Evolutionary conservation across 2,888 invertebrate genomes (phyloP), one percentile per base, ranked within the genome.

Genomic region (Amaurobius ferox): DNA sequence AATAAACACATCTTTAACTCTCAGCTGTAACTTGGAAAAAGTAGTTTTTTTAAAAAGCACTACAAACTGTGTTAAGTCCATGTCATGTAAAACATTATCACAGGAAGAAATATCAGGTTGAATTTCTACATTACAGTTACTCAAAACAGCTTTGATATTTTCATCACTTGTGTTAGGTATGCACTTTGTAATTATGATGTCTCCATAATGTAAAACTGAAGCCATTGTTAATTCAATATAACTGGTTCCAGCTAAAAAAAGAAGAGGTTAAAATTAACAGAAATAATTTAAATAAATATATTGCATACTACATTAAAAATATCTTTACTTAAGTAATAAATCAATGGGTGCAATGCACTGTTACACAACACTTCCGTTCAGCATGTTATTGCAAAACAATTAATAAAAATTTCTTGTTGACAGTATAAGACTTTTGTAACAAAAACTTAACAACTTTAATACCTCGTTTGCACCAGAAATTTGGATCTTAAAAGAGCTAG

Each of bases 1-100:
- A 30, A 29, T 32, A 61, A 77, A 72, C 5, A 28, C 11, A 26
- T 62, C 35, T 11, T 48, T 32, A 23, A 29, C 16, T 67, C 66
- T 77, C 11, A 85, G 23, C 19, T 61, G 29, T 9, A 72, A 26
- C 67, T 72, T 77, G 11, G 23, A 5, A 40, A 67, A 77, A 19
- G 7, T 11, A 26, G n/a, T 40, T 55, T 40, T 40, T 30, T 77
- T 66, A 13, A 85, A 72, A 39, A 77, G 72, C 6, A 85, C 72
- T 16, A 85, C 23, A 30, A 71, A 73, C n/a, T 7, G 23, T 26
- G 19, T 44, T 28, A 19, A 32, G n/a, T 11, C 6, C 23, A 66
- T 9, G 1, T 30, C 9, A 16, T 26, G 64, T 1, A 30, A 64
- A 9, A 13, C 13, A 29, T 16, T 19, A n/a, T 64, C 29, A 29